phyloP scores from a whole-genome alignment of 2,113 vertebrate genomes.

The Grammomys surdaster region DNA sequence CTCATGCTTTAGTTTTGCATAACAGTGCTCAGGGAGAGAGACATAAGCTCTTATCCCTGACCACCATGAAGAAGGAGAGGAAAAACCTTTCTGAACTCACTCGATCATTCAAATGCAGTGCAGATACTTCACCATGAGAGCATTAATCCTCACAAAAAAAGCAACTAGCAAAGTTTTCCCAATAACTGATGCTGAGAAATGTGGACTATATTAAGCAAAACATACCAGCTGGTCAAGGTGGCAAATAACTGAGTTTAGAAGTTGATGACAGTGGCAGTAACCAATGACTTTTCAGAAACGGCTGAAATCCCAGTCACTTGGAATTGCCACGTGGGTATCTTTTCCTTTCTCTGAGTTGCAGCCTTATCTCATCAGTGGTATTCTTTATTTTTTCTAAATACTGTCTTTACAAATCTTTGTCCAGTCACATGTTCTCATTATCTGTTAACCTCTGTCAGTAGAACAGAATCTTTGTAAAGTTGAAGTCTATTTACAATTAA shows the following conservation, averaged over 20 bases:
- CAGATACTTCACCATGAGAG: neutral
- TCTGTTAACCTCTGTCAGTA: neutral
- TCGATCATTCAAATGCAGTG: neutral
- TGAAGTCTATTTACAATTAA: conserved; percentile 17
- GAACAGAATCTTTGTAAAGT: neutral
- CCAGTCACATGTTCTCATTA: neutral
- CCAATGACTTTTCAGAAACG: neutral
- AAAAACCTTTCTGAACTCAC: neutral
- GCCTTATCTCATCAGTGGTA: neutral
- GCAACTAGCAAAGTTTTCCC: neutral
- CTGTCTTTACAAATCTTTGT: neutral
- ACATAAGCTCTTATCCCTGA: neutral
- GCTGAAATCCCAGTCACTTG: neutral
- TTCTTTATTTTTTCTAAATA: neutral
- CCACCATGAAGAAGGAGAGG: neutral
- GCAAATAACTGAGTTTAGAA: neutral
- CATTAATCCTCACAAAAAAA: conserved; percentile 4
- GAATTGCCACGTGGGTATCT: neutral
- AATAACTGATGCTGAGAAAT: neutral
- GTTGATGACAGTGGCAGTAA: neutral
- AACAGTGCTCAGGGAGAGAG: neutral
- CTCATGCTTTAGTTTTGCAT: neutral
- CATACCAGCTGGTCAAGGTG: neutral
- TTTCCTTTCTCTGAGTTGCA: neutral
- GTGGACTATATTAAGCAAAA: neutral